These are phyloP conservation scores for Oryzias melastigma DNA, from an alignment of 2,113 vertebrate species.

Conservation along the genomic window DNA sequence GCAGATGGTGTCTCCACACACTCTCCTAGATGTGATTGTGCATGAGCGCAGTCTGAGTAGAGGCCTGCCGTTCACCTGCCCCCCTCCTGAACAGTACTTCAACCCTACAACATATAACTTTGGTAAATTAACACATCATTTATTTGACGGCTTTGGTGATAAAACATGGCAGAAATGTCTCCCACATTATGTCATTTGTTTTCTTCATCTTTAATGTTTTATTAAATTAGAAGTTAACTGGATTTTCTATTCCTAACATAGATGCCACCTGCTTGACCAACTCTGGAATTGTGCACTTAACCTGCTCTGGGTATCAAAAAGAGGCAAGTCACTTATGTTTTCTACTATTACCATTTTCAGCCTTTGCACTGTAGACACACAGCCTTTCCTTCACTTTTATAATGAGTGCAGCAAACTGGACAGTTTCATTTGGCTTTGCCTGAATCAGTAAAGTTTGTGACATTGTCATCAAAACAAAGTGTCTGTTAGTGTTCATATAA, in stretches of 20 bases:
- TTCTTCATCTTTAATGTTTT: background rate
- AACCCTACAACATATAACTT: constrained; percentile 91
- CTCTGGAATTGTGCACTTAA: constrained; percentile 88
- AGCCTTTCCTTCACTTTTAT: background rate
- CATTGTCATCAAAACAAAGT: no score
- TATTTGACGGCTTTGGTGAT: background rate
- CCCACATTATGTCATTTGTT: background rate
- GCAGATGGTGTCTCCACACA: constrained; percentile 77
- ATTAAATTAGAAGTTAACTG: background rate
- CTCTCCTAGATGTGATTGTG: constrained; percentile 85
- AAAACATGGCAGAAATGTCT: background rate
- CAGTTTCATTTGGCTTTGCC: no score
- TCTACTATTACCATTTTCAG: background rate
- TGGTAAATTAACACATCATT: constrained; percentile 75
- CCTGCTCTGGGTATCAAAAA: constrained; percentile 93
- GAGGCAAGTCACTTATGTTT: constrained; percentile 76
- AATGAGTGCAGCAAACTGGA: background rate
- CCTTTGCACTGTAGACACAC: no score
- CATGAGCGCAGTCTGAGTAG: constrained; percentile 88
- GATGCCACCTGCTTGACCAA: constrained; percentile 90
- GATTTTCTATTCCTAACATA: constrained; percentile 50
- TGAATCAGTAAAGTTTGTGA: no score
- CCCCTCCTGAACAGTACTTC: constrained; percentile 93
- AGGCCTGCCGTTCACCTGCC: constrained; percentile 83
- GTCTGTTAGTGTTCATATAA: no score